These are phyloP conservation scores for Cladopsammia gracilis DNA, from an alignment of 64 coral and sea anemone species.

Conservation along the genomic window DNA sequence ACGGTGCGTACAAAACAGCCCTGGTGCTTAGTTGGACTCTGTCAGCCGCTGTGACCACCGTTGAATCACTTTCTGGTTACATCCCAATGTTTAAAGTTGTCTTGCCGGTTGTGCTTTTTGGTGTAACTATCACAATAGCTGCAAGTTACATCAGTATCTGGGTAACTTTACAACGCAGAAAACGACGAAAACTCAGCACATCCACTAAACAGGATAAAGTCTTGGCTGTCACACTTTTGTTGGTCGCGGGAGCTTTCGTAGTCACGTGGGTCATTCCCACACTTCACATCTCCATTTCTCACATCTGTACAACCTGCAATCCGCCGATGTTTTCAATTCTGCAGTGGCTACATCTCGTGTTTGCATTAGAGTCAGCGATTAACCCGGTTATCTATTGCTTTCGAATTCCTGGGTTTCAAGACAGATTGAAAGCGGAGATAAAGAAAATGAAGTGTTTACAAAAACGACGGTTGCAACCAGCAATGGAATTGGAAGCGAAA, in stretches of 20 bases:
- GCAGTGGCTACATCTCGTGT: neutral
- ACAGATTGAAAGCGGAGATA: neutral
- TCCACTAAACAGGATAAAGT: neutral
- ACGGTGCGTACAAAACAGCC: neutral
- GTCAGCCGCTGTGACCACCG: neutral
- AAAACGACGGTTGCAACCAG: neutral
- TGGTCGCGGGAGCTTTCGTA: neutral
- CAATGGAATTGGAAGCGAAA: neutral
- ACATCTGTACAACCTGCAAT: neutral
- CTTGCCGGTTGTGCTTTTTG: neutral
- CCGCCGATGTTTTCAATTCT: no score
- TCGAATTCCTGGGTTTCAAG: constrained; percentile 2
- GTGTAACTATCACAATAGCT: neutral
- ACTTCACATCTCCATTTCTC: neutral
- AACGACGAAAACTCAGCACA: neutral
- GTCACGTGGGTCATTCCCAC: constrained; percentile 3
- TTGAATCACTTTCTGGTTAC: no score
- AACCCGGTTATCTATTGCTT: constrained; percentile 26
- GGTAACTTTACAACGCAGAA: neutral
- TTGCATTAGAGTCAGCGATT: neutral
- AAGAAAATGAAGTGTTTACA: neutral
- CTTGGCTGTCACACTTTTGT: neutral
- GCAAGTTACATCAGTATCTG: neutral
- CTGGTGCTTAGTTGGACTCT: neutral
- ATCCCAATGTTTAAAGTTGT: no score